Base-by-base conservation (phyloP, 2,888 invertebrate species). In the Ichneumoninae sp. region DNA sequence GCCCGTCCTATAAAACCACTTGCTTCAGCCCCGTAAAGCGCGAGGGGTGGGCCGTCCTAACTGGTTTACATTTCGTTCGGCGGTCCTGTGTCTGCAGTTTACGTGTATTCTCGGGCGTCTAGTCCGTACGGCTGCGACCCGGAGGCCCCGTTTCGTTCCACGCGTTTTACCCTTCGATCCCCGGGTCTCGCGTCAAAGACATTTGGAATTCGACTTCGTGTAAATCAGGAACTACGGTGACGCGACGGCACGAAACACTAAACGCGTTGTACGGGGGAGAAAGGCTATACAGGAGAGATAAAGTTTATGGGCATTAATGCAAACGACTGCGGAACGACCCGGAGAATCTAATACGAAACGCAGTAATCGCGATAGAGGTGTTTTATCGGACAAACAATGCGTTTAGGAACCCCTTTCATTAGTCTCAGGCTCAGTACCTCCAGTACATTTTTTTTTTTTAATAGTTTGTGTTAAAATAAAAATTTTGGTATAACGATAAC, bases 11-110 rank as follows among this genome's bases (percentile, higher is more conserved):
- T 92, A 92, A 92, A 92, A 90, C 89, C 89, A 90, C 91, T 90
- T 87, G 90, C 89, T 90, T 90, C 87, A 88, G 87, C 65, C 52
- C 66, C 52, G 89, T 66, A 44, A 40, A 54, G 70, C 89, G 88
- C 84, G 88, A 87, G 85, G 86, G 83, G 86, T 87, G 86, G 88
- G 88, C 82, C 84, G 86, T 86, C 86, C 87, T 90, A 92, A 92
- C 92, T 92, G 90, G 92, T 92, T 92, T 92, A 90, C 91, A 91
- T 90, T 90, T 89, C 87, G 81, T 80, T 80, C 57, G 72, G 57
- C 71, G 57, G n/a, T 19, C 52, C 70, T 50, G 68, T 60, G 47
- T 57, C 16, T 60, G 47, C 40, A 30, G 60, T 36, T 33, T 71
- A 22, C 60, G 19, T 47, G 44, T 71, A 72, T 76, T 78, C 62